Evolutionary conservation across 1,140 invertebrate species (phyloP), one percentile per base, ranked within the genome.

Genomic region (Conopomorpha cramerella): DNA sequence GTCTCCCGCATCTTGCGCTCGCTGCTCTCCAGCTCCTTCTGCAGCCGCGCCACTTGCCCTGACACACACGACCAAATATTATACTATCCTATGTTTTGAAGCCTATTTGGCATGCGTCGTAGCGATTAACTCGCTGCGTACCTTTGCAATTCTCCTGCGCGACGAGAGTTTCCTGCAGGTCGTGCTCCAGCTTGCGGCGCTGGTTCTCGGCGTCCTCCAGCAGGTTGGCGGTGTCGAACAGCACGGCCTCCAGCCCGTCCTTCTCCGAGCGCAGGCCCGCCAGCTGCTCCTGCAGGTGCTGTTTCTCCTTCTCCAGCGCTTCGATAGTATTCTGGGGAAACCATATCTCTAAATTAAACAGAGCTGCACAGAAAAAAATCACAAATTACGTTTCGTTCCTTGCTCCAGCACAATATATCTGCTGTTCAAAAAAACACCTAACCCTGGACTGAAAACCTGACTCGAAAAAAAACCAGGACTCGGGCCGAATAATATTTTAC

Each of bases 141-240:
- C 84, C 87, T 66, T 91, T 92, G 1, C 88, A 67, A 28, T 83
- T 83, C 59, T 92, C 90, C 56, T 91, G 84, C 38, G 86, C 86
- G 41, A 83, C 77, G 87, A 63, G 13, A 90, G 85, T 85, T 88
- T 39, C 19, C 43, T 91, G 88, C 16, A 87, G 67, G 36, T 91
- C 89, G 28, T 87, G 85, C 46, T 92, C 89, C 7, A 91, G 52
- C 41, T 91, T 87, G 23, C 77, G 67, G 17, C 87, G 82, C 51
- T 85, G 86, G 13, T 80, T 81, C 28, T 91, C 88, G 0, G 84
- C 82, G 12, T 85, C 80, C 59, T 92, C 90, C 13, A 93, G 57
- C 54, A 88, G 86, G 14, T 86, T 89, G 50, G 90, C 87, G 0
- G 88, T 88, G 43, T 92, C 89, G 49, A 91, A 92, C 2, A 92